Base-by-base conservation (phyloP, 2,888 invertebrate species). In the Prosopocoilus inquinatus region DNA sequence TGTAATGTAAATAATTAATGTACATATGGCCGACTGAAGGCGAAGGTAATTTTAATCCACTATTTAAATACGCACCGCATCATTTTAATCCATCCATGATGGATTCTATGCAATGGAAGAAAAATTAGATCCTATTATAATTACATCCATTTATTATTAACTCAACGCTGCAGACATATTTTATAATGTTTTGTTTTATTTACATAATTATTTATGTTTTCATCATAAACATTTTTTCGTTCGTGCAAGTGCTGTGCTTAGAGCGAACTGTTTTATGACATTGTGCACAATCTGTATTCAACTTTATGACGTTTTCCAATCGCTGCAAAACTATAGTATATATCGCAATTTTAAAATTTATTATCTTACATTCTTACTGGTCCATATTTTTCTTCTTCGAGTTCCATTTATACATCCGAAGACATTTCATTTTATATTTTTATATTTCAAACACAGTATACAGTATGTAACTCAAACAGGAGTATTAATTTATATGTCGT, bases 1-100 rank as follows among this genome's bases (percentile, higher is more conserved):
- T 62, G 59, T 64, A 59, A 64, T 63, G 63, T 58, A 62, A 62
- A 63, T 63, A 63, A 63, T 63, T 59, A 62, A 56, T 63, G 55
- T 57, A 57, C 57, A 55, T 57, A 53, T 33, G 52, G 44, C 47
- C 41, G 48, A 56, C 58, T 52, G 52, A 52, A 20, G 51, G 43
- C 46, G 47, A 46, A 53, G 44, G 47, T 48, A 45, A 44, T 53
- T 49, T 47, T 56, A 41, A 49, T 35, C 20, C 43, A 32, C 39
- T 48, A 41, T 57, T 57, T 53, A 39, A 16, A 45, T 33, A 48
- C 49, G 12, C 16, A 34, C 28, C n/a, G 46, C 28, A 45, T 45
- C 46, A 16, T 45, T 45, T 45, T 32, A 28, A 47, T 33, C n/a
- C 33, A n/a, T n/a, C n/a, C n/a, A n/a, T 35, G 35, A 34, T 12